Conservation (phyloP, 1,140 invertebrate genomes). For the Trichoplusia ni region DNA sequence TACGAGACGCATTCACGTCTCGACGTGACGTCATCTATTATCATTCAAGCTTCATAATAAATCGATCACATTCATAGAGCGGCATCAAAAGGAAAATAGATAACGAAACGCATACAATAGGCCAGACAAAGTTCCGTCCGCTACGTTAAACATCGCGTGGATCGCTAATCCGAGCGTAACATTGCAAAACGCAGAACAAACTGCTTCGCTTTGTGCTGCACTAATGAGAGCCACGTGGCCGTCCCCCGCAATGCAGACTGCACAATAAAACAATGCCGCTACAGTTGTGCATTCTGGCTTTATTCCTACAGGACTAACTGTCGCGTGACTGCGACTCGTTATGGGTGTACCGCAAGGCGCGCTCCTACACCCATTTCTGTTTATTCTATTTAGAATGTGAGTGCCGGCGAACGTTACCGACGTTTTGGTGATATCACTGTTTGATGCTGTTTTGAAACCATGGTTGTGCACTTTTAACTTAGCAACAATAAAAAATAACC, state of each 20-base stretch:
- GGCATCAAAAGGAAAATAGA: slow-evolving; percentile 13
- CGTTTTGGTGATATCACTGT: slow-evolving; percentile 25
- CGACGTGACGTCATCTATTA: slow-evolving; percentile 47
- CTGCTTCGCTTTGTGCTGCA: slow-evolving; percentile 75
- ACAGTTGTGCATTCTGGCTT: slow-evolving; percentile 67
- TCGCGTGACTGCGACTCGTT: slow-evolving; percentile 69
- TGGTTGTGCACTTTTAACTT: background rate
- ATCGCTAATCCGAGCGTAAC: slow-evolving; percentile 72
- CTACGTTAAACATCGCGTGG: slow-evolving; percentile 67
- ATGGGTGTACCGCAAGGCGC: slow-evolving; percentile 52
- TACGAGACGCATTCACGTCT: slow-evolving; percentile 58
- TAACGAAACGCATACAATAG: slow-evolving; percentile 24
- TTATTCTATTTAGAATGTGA: slow-evolving; percentile 45
- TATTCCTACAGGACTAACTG: slow-evolving; percentile 72
- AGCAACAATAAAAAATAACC: no score
- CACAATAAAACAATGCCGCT: slow-evolving; percentile 77
- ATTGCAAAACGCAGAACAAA: slow-evolving; percentile 77
- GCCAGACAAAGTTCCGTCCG: slow-evolving; percentile 64
- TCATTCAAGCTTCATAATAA: slow-evolving; percentile 42
- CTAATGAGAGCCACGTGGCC: slow-evolving; percentile 80
- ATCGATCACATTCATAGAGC: slow-evolving; percentile 27
- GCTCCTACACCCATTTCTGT: slow-evolving; percentile 43
- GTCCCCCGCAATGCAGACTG: slow-evolving; percentile 78
- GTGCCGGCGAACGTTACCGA: slow-evolving; percentile 33
- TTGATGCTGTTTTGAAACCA: slow-evolving; percentile 4